These are phyloP conservation scores for Lochmaea capreae DNA, from an alignment of 2,888 invertebrate genomes.

Conservation along the genomic window DNA sequence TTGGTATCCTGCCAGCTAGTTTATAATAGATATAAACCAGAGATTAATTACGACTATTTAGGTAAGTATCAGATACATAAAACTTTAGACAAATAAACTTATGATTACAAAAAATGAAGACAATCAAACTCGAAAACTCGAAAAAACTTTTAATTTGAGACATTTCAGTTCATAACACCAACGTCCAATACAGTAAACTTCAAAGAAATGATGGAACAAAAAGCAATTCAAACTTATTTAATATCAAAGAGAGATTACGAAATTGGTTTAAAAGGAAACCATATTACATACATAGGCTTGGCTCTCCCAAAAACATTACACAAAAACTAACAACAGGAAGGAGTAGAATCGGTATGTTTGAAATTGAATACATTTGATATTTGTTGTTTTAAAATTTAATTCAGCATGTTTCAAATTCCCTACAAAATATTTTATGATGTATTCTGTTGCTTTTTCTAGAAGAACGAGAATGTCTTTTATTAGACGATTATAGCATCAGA, in stretches of 20 bases:
- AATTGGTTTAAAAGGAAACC: conserved; percentile 52
- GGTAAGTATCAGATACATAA: conserved; percentile 40
- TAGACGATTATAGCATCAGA: conserved; percentile 68
- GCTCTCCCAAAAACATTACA: conserved; percentile 47
- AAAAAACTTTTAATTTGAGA: background rate
- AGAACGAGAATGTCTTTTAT: conserved; percentile 72
- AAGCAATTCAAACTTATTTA: conserved; percentile 22
- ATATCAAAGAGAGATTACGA: conserved; percentile 49
- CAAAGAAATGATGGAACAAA: conserved; percentile 41
- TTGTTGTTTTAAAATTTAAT: background rate
- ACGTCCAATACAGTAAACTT: conserved; percentile 60
- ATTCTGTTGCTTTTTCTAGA: conserved; percentile 46
- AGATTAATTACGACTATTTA: conserved; percentile 67
- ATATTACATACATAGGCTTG: conserved; percentile 51
- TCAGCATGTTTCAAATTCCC: too few relatives aligned
- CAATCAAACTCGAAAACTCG: background rate
- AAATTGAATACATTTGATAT: background rate
- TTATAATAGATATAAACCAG: conserved; percentile 71
- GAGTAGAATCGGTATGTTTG: conserved; percentile 35
- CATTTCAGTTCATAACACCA: conserved; percentile 49
- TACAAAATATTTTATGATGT: background rate
- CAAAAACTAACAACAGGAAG: conserved; percentile 38
- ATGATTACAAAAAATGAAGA: background rate
- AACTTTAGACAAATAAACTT: background rate
- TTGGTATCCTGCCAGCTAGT: conserved; percentile 58